Percentiles rank a stretch among this genome's conserved stretches.
Conservation (phyloP, 2,797 vertebrate genomes). For the Cuculus canorus region DNA sequence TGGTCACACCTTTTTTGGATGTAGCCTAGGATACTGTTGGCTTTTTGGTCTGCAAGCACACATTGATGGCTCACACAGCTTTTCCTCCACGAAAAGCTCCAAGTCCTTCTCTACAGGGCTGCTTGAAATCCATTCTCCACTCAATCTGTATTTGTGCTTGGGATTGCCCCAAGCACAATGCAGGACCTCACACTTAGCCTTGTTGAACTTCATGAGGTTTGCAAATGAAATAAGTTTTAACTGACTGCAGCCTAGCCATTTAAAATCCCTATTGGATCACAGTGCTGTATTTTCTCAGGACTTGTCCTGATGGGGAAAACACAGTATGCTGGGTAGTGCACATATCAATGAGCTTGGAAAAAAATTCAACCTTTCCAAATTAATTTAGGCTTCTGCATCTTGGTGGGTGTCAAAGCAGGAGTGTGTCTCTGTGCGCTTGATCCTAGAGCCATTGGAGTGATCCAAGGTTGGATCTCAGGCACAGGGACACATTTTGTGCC, state of each 20-base stretch:
- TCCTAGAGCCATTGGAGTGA: neutral
- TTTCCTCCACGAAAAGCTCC: no score
- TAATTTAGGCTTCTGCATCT: neutral
- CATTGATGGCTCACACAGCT: no score
- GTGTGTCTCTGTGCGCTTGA: fast-evolving
- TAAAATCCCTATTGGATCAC: neutral
- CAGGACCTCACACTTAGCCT: no score
- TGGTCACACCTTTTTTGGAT: no score
- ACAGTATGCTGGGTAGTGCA: neutral
- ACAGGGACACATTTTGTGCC: neutral
- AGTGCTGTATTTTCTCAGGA: neutral
- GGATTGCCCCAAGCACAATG: no score
- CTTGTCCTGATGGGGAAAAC: neutral
- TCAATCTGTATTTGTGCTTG: no score
- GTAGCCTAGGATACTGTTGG: no score
- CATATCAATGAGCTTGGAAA: neutral
- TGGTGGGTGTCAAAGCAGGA: neutral
- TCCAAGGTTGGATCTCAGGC: fast-evolving
- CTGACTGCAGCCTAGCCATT: neutral
- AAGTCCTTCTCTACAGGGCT: no score
- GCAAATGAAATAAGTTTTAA: neutral
- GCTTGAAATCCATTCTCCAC: no score
- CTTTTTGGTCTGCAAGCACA: no score
- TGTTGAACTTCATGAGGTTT: no score
- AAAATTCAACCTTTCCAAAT: no score